Evolutionary conservation across 2,113 vertebrate genomes (phyloP).

Genomic region (Gallinago paraguaiae): DNA sequence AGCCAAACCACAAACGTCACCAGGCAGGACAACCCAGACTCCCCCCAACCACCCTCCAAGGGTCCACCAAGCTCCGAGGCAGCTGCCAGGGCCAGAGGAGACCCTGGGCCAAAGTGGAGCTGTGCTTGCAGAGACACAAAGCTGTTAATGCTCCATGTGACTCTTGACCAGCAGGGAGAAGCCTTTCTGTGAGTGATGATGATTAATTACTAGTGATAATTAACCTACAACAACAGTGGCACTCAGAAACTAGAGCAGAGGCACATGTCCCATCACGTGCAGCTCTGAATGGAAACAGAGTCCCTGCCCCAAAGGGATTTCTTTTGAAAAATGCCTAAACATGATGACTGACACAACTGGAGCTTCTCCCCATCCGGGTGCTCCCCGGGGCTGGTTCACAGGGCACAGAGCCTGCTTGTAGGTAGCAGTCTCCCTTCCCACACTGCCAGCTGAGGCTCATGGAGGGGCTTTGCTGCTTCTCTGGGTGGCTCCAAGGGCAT

Average conservation of each 20-base stretch:
- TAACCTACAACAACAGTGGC: conserved; percentile 9
- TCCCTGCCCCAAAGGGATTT: background rate
- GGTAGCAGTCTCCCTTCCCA: background rate
- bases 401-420: accelerated
- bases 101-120: background rate
- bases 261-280: background rate
- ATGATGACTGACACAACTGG: background rate
- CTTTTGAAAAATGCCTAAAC: background rate
- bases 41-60: background rate
- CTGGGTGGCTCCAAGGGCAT: accelerated
- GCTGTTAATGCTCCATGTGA: background rate
- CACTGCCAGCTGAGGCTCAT: accelerated
- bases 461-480: background rate
- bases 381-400: background rate
- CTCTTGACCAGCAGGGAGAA: background rate
- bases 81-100: background rate
- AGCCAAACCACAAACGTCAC: background rate
- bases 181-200: background rate
- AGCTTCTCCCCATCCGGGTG: background rate
- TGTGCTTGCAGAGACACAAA: background rate
- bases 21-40: background rate
- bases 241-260: background rate
- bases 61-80: background rate
- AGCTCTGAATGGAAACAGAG: background rate
- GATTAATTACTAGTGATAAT: conserved; percentile 30